Evolutionary conservation across 1,140 invertebrate genomes (phyloP).

Genomic region (Bombus sylvicola): DNA sequence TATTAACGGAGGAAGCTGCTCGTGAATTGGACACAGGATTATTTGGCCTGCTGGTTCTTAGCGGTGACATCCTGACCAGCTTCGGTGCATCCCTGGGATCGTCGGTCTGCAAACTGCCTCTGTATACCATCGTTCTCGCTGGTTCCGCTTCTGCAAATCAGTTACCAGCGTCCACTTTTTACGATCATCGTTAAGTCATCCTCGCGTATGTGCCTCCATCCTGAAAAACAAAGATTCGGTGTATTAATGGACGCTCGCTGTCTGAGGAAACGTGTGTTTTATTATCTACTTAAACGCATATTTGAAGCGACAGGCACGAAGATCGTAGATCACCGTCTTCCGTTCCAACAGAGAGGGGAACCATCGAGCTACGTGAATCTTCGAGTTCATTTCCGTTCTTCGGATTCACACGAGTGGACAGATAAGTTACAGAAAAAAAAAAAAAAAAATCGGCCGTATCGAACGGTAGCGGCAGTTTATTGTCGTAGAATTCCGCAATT

Average conservation of each 20-base stretch:
- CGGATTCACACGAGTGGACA: not conserved
- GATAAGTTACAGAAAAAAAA: not conserved
- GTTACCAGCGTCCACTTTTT: conserved; percentile 1
- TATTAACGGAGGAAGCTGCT: conserved; percentile 26
- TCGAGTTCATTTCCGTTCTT: not conserved
- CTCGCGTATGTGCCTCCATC: not conserved
- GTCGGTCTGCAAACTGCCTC: conserved; percentile 73
- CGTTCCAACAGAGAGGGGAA: not conserved
- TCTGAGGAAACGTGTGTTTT: not conserved
- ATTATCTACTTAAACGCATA: conserved; percentile 3
- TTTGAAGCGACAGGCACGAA: not conserved
- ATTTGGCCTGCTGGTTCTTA: conserved; percentile 64
- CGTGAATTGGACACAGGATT: conserved; percentile 27
- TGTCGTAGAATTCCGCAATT: not conserved
- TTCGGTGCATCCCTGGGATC: conserved; percentile 72
- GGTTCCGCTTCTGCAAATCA: not conserved
- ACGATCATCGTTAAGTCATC: conserved; percentile 6
- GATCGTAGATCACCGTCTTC: conserved; percentile 1
- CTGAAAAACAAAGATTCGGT: conserved; percentile 15
- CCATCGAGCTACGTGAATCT: not conserved
- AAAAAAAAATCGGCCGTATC: not conserved
- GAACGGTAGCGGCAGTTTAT: not conserved
- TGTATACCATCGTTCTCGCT: conserved; percentile 70
- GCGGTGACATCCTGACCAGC: conserved; percentile 71
- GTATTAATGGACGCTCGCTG: not conserved